Conservation (phyloP, 2,797 vertebrate genomes). For the Harpagifer antarcticus region DNA sequence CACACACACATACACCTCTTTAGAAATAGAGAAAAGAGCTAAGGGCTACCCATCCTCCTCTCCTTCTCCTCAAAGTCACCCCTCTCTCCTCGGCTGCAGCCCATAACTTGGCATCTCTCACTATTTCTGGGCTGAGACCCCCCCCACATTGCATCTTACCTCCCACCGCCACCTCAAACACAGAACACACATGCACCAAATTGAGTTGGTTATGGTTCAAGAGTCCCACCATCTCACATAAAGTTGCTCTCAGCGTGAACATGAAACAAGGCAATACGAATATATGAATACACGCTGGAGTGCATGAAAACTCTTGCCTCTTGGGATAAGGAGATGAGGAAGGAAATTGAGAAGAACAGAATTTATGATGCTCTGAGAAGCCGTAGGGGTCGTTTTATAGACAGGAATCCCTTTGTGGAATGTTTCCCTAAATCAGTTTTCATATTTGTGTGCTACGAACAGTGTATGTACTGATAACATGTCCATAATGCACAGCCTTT, state of each 20-base stretch:
- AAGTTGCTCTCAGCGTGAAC: conserved; percentile 63
- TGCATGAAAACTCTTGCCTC: conserved; percentile 36
- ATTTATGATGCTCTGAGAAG: conserved; percentile 56
- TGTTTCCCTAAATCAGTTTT: conserved; percentile 21
- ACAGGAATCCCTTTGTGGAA: conserved; percentile 25
- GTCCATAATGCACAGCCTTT: not conserved
- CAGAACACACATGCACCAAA: conserved; percentile 45
- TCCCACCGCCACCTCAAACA: conserved; percentile 7
- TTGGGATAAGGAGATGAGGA: conserved; percentile 46
- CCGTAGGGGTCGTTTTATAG: conserved; percentile 43
- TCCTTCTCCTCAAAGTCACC: conserved; percentile 84
- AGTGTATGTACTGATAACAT: conserved; percentile 5
- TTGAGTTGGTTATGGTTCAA: conserved; percentile 82
- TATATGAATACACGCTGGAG: conserved; percentile 60
- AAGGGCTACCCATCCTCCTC: conserved; percentile 75
- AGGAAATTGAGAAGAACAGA: conserved; percentile 56
- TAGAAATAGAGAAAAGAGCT: conserved; percentile 76
- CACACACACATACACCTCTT: conserved; percentile 57
- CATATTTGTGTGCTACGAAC: conserved; percentile 23
- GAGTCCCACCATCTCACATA: conserved; percentile 57
- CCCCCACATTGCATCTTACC: conserved; percentile 34
- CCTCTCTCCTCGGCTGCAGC: conserved; percentile 57
- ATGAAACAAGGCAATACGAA: conserved; percentile 60
- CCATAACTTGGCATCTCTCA: conserved; percentile 57
- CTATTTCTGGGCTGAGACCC: conserved; percentile 60